Conservation (phyloP, 2,888 invertebrate species). For the Rhamnusium bicolor region DNA sequence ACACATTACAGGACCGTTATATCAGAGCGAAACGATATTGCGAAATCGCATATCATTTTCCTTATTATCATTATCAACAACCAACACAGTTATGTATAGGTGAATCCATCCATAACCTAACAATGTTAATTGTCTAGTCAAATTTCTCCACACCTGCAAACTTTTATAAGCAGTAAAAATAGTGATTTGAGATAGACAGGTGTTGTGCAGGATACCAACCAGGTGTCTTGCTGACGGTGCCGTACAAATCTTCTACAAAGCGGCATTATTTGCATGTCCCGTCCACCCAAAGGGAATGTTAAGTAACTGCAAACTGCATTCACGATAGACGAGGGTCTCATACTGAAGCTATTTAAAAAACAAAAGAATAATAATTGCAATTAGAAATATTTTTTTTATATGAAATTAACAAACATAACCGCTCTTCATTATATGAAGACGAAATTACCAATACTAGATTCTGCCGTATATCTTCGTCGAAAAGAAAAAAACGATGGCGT, state of each 20-base stretch:
- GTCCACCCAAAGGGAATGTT: constrained; percentile 39
- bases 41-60: background rate
- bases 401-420: too few relatives aligned
- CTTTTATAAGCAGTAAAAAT: background rate
- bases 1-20: constrained; percentile 1
- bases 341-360: too few relatives aligned
- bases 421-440: too few relatives aligned
- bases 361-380: too few relatives aligned
- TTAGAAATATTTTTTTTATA: too few relatives aligned
- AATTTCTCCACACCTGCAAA: constrained; percentile 22
- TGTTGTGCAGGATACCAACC: constrained; percentile 11
- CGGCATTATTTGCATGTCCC: constrained; percentile 39
- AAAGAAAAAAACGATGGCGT: too few relatives aligned
- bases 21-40: background rate
- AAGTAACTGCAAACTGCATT: constrained; percentile 27
- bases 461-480: too few relatives aligned
- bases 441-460: too few relatives aligned
- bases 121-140: constrained; percentile 11
- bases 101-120: background rate
- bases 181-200: constrained; percentile 14
- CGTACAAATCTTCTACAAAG: constrained; percentile 24
- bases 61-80: background rate
- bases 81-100: background rate
- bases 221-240: background rate
- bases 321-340: background rate